These are phyloP conservation scores for Buteo buteo DNA, from an alignment of 2,113 vertebrate species.

Conservation along the genomic window DNA sequence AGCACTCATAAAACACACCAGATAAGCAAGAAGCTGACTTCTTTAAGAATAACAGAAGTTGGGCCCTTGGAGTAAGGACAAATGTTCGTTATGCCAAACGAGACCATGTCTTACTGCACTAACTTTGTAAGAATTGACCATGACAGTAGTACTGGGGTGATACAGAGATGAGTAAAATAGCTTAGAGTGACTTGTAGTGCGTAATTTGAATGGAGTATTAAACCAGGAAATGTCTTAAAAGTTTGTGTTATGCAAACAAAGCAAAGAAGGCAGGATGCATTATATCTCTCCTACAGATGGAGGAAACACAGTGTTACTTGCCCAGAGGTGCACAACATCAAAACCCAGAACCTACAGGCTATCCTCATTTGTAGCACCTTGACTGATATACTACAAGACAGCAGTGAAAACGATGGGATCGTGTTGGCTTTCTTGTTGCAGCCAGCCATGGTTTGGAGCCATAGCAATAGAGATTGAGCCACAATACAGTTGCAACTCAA, in stretches of 20 bases:
- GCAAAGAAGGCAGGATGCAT: not conserved
- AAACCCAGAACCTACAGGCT: not conserved
- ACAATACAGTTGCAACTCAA: not conserved
- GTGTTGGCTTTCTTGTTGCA: not conserved
- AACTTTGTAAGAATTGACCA: not conserved
- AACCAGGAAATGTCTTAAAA: not conserved
- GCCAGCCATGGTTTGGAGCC: not conserved
- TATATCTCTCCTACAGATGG: not conserved
- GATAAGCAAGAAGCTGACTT: not conserved
- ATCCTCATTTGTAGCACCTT: not conserved
- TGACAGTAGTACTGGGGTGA: not conserved
- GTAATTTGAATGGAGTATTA: not conserved
- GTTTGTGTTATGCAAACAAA: not conserved
- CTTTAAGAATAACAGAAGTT: not conserved
- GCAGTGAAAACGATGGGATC: fast-evolving
- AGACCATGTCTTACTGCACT: not conserved
- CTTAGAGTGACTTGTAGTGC: not conserved
- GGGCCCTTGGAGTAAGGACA: not conserved
- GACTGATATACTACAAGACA: not conserved
- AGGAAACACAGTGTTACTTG: not conserved
- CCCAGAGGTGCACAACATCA: not conserved
- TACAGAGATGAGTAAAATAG: not conserved
- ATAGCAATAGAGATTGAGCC: not conserved
- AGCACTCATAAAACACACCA: not conserved
- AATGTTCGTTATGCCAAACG: not conserved